Percentiles rank a stretch among this genome's conserved stretches.
phyloP scores from a whole-genome alignment of 2,797 vertebrate genomes.

The Odontamblyopus lacepedii region DNA sequence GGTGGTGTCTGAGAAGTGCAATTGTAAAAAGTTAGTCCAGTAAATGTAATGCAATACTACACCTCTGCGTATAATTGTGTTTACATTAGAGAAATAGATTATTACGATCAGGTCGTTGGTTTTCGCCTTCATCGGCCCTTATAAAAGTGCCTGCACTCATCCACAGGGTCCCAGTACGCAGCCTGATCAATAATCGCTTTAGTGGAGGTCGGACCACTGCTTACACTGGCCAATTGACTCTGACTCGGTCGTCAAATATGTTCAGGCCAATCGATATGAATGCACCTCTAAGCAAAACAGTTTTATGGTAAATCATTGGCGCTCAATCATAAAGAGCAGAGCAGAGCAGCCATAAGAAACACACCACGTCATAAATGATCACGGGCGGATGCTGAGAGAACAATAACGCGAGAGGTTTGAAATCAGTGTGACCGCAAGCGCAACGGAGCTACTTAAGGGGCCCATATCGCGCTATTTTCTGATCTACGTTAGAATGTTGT shows the following conservation, averaged over 20 bases:
- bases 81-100: not conserved
- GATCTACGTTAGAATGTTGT: too few relatives aligned
- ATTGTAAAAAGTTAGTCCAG: too few relatives aligned
- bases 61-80: not conserved
- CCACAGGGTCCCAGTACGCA: not conserved
- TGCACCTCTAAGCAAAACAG: conserved; percentile 35
- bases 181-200: conserved; percentile 36
- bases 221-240: conserved; percentile 17
- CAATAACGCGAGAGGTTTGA: not conserved
- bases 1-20: too few relatives aligned
- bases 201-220: conserved; percentile 21
- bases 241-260: conserved; percentile 26
- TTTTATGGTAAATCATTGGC: conserved; percentile 34
- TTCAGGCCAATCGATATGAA: conserved; percentile 37
- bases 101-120: not conserved
- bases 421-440: not conserved
- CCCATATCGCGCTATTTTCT: too few relatives aligned
- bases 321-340: conserved; percentile 39
- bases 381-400: conserved; percentile 20
- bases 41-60: not conserved
- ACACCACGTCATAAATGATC: conserved; percentile 1
- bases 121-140: not conserved
- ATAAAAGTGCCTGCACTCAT: conserved; percentile 22
- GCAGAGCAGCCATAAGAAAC: conserved; percentile 24
- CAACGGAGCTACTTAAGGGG: too few relatives aligned